Percentiles rank a stretch among this genome's conserved stretches.
These are phyloP conservation scores for Bubo scandiacus DNA, from an alignment of 2,113 vertebrate genomes.

Conservation along the genomic window DNA sequence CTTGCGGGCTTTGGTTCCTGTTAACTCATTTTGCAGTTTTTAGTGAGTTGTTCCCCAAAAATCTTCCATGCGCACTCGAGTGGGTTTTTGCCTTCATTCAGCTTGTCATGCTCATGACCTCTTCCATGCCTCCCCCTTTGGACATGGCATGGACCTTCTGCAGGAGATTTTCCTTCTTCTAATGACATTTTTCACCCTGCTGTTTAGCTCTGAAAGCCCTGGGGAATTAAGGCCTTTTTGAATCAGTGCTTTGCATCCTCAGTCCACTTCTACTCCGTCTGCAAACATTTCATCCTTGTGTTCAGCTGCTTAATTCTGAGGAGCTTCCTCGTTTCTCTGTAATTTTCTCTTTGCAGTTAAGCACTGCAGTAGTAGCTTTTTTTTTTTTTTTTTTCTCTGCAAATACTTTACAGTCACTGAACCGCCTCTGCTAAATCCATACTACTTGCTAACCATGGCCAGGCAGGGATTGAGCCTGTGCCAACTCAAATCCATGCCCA, in stretches of 20 bases:
- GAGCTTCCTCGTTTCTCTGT: conserved; percentile 16
- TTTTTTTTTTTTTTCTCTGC: not conserved
- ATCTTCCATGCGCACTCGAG: accelerated
- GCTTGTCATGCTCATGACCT: accelerated
- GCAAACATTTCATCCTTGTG: not conserved
- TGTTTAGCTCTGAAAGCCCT: not conserved
- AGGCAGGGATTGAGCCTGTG: not conserved
- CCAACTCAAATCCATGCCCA: not conserved
- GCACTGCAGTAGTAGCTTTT: not conserved
- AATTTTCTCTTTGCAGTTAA: not conserved
- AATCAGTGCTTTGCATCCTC: not conserved
- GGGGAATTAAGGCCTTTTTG: not conserved
- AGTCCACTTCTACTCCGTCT: not conserved
- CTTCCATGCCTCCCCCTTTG: not conserved
- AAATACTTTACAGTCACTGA: not conserved
- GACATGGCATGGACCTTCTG: not conserved
- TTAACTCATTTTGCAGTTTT: not conserved
- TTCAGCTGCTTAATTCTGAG: not conserved
- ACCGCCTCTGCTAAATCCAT: not conserved
- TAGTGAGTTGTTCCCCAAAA: not conserved
- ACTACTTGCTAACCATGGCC: not conserved
- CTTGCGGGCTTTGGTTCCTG: not conserved
- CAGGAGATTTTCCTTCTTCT: not conserved
- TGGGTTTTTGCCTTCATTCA: not conserved
- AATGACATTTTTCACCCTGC: not conserved